These are phyloP conservation scores for Anas acuta DNA, from an alignment of 2,797 vertebrate species.

Conservation along the genomic window DNA sequence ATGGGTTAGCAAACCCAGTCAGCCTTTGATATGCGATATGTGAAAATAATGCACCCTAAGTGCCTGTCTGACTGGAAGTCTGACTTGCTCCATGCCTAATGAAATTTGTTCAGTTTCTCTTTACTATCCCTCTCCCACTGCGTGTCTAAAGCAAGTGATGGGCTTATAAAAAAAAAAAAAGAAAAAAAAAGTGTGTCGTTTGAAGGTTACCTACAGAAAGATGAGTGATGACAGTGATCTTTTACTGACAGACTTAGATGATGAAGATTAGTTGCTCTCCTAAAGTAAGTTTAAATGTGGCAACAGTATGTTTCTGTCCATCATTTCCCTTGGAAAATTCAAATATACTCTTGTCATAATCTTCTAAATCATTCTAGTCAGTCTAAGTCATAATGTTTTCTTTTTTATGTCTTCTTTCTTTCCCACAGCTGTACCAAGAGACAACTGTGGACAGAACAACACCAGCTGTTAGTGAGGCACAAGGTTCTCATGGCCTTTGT, in stretches of 20 bases:
- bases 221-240: background rate
- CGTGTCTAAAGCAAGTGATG: background rate
- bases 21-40: background rate
- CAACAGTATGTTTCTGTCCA: background rate
- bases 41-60: background rate
- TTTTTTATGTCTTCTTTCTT: background rate
- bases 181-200: background rate
- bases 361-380: background rate
- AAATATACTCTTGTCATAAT: constrained; percentile 3
- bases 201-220: background rate
- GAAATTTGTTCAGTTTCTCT: background rate
- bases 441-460: background rate
- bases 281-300: background rate
- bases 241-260: background rate
- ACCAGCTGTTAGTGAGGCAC: background rate
- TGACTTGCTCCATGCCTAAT: background rate
- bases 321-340: background rate
- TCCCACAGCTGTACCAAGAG: background rate
- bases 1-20: background rate
- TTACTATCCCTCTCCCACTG: background rate
- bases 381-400: constrained; percentile 6
- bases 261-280: constrained; percentile 30
- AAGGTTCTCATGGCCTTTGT: background rate
- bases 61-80: background rate
- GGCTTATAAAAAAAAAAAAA: background rate